phyloP scores from a whole-genome alignment of 2,888 invertebrate genomes.

The Acleris laterana region DNA sequence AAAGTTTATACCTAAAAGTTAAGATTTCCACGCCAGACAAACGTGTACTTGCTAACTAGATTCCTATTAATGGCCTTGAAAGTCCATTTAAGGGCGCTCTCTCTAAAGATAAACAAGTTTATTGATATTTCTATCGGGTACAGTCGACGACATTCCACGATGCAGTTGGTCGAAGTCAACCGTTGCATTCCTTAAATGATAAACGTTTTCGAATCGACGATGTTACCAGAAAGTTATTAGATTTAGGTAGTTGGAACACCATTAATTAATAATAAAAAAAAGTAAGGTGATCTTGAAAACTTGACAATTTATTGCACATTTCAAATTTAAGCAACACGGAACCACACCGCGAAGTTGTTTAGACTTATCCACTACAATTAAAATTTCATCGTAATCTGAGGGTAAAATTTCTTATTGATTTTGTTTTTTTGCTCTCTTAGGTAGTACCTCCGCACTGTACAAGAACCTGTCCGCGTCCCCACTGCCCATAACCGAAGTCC shows the following conservation, averaged over 20 bases:
- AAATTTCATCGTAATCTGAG: not conserved
- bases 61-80: constrained; percentile 51
- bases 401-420: not conserved
- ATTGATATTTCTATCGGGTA: constrained; percentile 64
- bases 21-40: constrained; percentile 3
- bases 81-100: constrained; percentile 60
- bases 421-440: not conserved
- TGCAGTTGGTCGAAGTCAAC: no score
- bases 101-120: constrained; percentile 65
- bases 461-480: constrained; percentile 56
- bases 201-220: no score
- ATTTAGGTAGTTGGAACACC: no score
- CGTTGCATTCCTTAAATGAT: no score
- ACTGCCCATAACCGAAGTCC: constrained; percentile 19
- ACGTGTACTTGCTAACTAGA: constrained; percentile 18
- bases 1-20: not conserved
- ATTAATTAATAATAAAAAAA: no score
- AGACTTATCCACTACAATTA: no score
- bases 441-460: constrained; percentile 17
- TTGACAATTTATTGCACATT: no score
- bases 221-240: no score
- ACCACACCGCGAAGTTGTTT: no score
- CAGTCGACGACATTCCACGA: constrained; percentile 12
- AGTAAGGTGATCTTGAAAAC: no score
- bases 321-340: no score